Percentiles rank a stretch among this genome's conserved stretches.
These are phyloP conservation scores for Perccottus glenii DNA, from an alignment of 2,113 vertebrate species.

Conservation along the genomic window DNA sequence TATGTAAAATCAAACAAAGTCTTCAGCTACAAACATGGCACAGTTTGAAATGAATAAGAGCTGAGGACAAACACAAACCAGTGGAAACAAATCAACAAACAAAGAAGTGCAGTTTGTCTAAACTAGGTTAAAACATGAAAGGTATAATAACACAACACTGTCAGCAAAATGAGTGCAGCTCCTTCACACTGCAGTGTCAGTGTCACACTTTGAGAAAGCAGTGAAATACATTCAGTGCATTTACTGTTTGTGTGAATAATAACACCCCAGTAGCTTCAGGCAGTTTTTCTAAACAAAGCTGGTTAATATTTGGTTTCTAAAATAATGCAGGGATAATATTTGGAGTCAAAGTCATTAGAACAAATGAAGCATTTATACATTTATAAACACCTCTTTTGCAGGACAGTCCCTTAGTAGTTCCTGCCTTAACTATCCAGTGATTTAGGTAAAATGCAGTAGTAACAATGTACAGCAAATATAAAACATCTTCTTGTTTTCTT, in stretches of 20 bases:
- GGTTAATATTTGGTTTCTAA: not conserved
- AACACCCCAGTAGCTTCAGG: constrained; percentile 8
- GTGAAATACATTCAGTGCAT: not conserved
- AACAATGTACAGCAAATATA: constrained; percentile 16
- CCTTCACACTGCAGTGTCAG: constrained; percentile 18
- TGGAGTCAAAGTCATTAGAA: not conserved
- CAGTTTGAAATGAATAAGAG: not conserved
- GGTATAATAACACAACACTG: not conserved
- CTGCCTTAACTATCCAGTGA: constrained; percentile 45
- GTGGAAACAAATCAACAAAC: constrained; percentile 1
- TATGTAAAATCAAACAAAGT: too few species aligned
- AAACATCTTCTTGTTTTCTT: too few species aligned
- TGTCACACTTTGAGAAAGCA: not conserved
- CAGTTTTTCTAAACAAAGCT: not conserved
- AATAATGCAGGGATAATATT: not conserved
- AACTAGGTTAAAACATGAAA: constrained; percentile 6
- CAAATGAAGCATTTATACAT: not conserved
- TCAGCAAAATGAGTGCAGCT: not conserved
- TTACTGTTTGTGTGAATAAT: constrained; percentile 1
- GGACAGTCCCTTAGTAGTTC: not conserved
- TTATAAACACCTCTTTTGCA: not conserved
- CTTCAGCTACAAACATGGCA: not conserved
- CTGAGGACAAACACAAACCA: constrained; percentile 9
- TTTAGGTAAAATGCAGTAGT: constrained; percentile 51
- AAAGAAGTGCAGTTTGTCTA: constrained; percentile 34